Evolutionary conservation across 1,140 invertebrate species (phyloP).

Genomic region (Oedothorax gibbosus): DNA sequence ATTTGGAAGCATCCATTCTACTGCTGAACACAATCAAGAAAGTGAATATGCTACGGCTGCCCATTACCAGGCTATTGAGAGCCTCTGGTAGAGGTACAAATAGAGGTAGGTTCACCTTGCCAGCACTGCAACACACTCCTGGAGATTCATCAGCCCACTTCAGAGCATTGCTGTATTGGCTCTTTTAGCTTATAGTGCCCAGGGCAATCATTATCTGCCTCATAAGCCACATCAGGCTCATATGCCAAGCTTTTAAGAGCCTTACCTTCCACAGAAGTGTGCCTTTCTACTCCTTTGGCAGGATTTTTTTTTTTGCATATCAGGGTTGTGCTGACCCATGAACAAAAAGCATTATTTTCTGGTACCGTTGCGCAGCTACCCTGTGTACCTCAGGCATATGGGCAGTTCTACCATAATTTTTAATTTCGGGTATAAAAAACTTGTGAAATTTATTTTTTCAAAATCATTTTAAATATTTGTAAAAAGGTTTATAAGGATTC

Average conservation of each 20-base stretch:
- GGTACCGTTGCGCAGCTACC: no score
- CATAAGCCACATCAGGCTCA: neutral
- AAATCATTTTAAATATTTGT: no score
- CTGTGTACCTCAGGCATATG: no score
- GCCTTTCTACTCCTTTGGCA: no score
- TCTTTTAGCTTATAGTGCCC: neutral
- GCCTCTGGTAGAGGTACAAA: neutral
- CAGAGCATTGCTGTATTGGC: neutral
- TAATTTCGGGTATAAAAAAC: no score
- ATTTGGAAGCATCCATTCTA: constrained; percentile 16
- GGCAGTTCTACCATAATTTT: no score
- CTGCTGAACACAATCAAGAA: neutral
- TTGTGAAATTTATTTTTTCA: no score
- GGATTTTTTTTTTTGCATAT: no score
- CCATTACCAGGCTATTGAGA: neutral
- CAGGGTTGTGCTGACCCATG: no score
- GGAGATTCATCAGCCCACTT: neutral
- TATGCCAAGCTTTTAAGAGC: neutral
- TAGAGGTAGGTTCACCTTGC: neutral
- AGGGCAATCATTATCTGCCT: neutral
- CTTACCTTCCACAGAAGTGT: neutral
- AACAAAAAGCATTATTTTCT: no score
- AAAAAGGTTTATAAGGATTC: no score
- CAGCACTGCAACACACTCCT: neutral
- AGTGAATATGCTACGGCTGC: neutral